Evolutionary conservation across 1,140 invertebrate species (phyloP), one percentile per base, ranked within the genome.

Genomic region (Scylla paramamosain): DNA sequence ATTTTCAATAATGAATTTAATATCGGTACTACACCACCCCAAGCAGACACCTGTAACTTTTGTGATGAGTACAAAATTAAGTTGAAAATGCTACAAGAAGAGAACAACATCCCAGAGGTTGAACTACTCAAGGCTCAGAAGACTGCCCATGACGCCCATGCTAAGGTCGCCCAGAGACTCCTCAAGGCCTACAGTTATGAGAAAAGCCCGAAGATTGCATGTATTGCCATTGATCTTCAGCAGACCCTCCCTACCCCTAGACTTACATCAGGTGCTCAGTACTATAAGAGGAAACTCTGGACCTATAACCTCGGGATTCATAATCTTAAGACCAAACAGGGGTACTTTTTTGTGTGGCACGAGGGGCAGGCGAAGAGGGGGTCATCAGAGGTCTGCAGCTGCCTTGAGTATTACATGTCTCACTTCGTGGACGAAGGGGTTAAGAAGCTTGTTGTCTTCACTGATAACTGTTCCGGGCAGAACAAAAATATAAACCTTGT

Each of bases 401-500:
- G 92, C 29, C 20, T 93, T 6, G 28, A 45, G 4, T 31, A 93
- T 48, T 93, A n/a, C 20, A 32, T 93, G 1, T 16, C 83, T 0
- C 83, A 86, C 25, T 25, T 28, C 29, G 3, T 83, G 8, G 25
- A 25, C n/a, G 7, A 7, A 29, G 28, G 28, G 14, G 31, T 31
- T 29, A 45, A 12, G 8, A 45, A 93, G n/a, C n/a, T 93, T 0
- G 67, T 83, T 14, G 84, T 83, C 0, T 93, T 93, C 32, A 25
- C 20, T 4, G 92, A 93, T 84, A 93, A 93, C 39, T 39, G 77
- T 31, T 3, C 20, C 45, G 92, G 92, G 10, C 77, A 93, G 46
- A 93, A 93, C 45, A 93, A 93, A 45, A 82, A 93, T 48, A 39
- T 45, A 4, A 93, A 84, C 84, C 25, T 83, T 2, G 20, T 86